A percentile compares a stretch with the other conserved stretches of the same genome.
Evolutionary conservation across 2,888 invertebrate genomes (phyloP).

Genomic region (Agrotis ipsilon): DNA sequence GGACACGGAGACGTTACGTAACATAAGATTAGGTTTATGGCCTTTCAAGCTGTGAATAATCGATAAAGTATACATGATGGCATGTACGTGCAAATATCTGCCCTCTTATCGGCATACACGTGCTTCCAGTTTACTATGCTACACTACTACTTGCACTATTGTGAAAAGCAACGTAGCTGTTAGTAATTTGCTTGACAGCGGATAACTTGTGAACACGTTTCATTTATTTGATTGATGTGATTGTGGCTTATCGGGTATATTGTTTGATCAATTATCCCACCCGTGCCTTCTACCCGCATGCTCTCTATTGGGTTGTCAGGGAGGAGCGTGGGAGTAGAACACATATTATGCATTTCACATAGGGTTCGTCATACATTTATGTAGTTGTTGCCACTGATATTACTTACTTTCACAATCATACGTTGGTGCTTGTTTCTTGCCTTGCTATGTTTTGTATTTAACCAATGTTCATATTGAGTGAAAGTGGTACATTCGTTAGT

Average conservation of each 20-base stretch:
- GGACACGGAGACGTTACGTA: constrained; percentile 70
- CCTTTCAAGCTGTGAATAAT: constrained; percentile 79
- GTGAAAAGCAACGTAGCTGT: constrained; percentile 61
- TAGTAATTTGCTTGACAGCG: constrained; percentile 54
- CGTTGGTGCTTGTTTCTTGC: not conserved
- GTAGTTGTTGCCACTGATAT: constrained; percentile 2
- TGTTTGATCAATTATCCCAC: constrained; percentile 44
- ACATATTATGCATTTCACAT: constrained; percentile 18
- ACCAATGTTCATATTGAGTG: constrained; percentile 69
- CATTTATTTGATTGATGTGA: constrained; percentile 45
- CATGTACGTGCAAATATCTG: constrained; percentile 71
- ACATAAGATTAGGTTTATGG: constrained; percentile 76
- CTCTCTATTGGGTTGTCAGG: constrained; percentile 22
- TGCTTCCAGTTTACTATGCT: constrained; percentile 78
- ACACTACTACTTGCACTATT: constrained; percentile 66
- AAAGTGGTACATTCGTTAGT: constrained; percentile 73
- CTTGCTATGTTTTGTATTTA: not conserved
- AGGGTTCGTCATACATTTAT: constrained; percentile 7
- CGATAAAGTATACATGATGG: constrained; percentile 71
- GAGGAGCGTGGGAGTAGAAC: constrained; percentile 48
- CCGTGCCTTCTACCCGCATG: constrained; percentile 54
- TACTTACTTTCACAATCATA: not conserved
- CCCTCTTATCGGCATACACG: constrained; percentile 82
- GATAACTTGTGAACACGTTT: constrained; percentile 52
- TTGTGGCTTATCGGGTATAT: constrained; percentile 51